Evolutionary conservation across 2,888 invertebrate species (phyloP), one percentile per base, ranked within the genome.

Genomic region (Andrena flavipes): DNA sequence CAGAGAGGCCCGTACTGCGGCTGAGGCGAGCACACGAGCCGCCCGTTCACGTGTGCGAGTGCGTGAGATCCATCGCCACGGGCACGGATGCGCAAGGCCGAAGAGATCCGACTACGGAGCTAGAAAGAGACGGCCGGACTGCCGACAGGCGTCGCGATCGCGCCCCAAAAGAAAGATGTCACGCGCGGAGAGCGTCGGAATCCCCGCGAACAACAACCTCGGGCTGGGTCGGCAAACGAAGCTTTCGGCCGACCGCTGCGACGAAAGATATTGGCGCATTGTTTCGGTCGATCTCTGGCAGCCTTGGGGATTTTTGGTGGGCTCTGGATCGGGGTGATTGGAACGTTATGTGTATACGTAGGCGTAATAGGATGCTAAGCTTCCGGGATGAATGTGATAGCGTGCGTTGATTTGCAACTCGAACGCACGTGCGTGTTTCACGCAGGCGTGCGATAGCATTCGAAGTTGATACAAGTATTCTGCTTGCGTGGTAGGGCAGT

Each of bases 1-100:
- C 70, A 81, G 76, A 65, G 30, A 63, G 63, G 48, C 51, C 49
- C 72, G 60, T 76, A 84, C 51, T 83, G 83, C 83, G 64, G 76
- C 42, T 79, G 49, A 64, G 48, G 13, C 48, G 63, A 49, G 51
- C 48, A 64, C 64, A 64, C 68, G 67, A 71, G 56, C 33, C 42
- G 20, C 48, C 16, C 8, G 10, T 71, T 76, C 51, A 68, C 29
- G 29, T 64, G 69, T 35, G 29, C 2, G 23, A 35, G 29, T 56
- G 48, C 16, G 23, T 26, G 6, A 33, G 20, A 54, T 60, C 64
- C 65, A 60, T 42, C 42, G 51, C 35, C 20, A 33, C 8, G 33
- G 33, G 33, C 23, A 13, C 33, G 65, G 20, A 13, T 20, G 8
- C 42, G 42, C 49, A 59, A 30, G n/a, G 23, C 35, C 29, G 20